Evolutionary conservation across 2,888 invertebrate genomes (phyloP).

Genomic region (Eurytoma californica): DNA sequence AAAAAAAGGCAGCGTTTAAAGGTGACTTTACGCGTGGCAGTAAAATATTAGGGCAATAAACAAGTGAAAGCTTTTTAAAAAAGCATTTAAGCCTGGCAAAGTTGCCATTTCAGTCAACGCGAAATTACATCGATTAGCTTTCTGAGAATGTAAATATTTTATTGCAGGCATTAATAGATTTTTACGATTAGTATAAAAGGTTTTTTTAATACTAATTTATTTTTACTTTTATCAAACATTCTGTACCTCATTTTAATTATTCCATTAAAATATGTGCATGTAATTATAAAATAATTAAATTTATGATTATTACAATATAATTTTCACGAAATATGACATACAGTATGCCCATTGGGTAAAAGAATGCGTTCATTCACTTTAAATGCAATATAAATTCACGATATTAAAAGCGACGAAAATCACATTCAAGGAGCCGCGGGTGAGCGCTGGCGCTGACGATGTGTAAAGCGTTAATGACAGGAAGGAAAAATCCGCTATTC

Average conservation of each 20-base stretch:
- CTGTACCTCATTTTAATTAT: no score
- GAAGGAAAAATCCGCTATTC: slow-evolving; percentile 17
- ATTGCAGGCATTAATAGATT: neutral
- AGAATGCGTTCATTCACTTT: no score
- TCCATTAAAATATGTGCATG: no score
- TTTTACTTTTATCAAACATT: no score
- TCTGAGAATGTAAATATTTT: slow-evolving; percentile 3
- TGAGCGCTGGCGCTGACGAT: no score
- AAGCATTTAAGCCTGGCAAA: slow-evolving; percentile 21
- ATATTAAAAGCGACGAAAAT: no score
- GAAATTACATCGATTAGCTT: slow-evolving; percentile 24
- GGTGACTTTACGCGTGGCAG: slow-evolving; percentile 42
- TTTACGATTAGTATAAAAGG: neutral
- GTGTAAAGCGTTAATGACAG: slow-evolving; percentile 31
- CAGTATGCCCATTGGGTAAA: no score
- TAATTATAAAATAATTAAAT: no score
- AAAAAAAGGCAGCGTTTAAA: slow-evolving; percentile 21
- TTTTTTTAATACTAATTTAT: neutral
- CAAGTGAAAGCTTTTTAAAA: slow-evolving; percentile 46
- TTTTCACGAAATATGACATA: no score
- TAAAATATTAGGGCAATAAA: slow-evolving; percentile 56
- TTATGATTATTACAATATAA: no score
- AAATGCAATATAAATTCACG: no score
- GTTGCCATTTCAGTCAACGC: slow-evolving; percentile 18
- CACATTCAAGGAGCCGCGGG: no score